Conservation (phyloP, 1,140 invertebrate genomes). For the Diabrotica virgifera region DNA sequence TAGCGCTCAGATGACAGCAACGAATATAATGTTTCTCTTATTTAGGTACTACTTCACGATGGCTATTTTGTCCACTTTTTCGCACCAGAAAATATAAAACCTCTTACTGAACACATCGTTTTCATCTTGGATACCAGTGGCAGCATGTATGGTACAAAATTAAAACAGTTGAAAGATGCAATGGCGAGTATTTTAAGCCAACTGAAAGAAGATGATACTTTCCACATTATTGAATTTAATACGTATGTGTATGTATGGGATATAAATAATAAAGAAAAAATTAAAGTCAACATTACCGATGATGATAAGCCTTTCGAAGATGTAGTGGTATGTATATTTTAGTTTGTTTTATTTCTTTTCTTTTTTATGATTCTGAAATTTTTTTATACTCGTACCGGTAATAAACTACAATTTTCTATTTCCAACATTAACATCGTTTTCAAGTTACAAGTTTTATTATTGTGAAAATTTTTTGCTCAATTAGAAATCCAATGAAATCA, state of each 20-base stretch:
- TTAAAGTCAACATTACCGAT: neutral
- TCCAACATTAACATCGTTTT: too few relatives aligned
- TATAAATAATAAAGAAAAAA: constrained; percentile 24
- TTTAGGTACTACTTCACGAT: constrained; percentile 55
- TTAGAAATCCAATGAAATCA: too few relatives aligned
- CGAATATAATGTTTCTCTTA: neutral
- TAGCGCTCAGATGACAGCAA: too few relatives aligned
- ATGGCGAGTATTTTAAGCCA: constrained; percentile 64
- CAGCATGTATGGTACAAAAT: constrained; percentile 62
- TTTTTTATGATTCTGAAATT: too few relatives aligned
- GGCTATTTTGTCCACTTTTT: constrained; percentile 78
- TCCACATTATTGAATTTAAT: constrained; percentile 64
- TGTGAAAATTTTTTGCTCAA: too few relatives aligned
- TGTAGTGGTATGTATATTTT: neutral
- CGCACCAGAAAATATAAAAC: constrained; percentile 56
- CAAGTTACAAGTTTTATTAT: too few relatives aligned
- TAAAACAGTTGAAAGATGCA: constrained; percentile 62
- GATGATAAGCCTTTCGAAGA: neutral
- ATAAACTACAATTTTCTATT: too few relatives aligned
- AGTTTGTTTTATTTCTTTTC: neutral
- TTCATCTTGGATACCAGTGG: constrained; percentile 69
- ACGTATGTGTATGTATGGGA: constrained; percentile 51
- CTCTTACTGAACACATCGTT: constrained; percentile 64
- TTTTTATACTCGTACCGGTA: too few relatives aligned
- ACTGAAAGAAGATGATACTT: constrained; percentile 59